phyloP scores from a whole-genome alignment of 2,113 vertebrate species.

The Nesoenas mayeri region DNA sequence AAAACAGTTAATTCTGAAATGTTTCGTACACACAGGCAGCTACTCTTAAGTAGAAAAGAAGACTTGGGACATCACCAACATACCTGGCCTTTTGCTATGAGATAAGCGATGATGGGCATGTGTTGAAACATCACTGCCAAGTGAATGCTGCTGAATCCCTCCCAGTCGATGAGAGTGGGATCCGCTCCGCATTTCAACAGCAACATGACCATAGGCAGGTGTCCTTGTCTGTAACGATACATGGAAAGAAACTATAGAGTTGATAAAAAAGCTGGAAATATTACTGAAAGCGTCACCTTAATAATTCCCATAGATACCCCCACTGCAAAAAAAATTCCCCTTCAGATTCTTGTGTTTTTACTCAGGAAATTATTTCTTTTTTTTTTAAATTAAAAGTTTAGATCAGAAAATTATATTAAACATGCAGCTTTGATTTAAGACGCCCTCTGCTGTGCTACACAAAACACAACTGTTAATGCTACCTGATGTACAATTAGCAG shows the following conservation, averaged over 20 bases:
- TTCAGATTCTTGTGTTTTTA: background rate
- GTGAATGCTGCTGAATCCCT: constrained; percentile 90
- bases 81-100: constrained; percentile 94
- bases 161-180: constrained; percentile 87
- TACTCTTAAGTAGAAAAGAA: background rate
- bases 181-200: constrained; percentile 90
- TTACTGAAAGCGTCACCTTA: background rate
- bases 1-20: background rate
- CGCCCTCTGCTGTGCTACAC: background rate
- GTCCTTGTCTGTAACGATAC: constrained; percentile 83
- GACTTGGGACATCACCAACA: background rate
- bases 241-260: background rate
- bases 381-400: too few species aligned
- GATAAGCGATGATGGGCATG: constrained; percentile 92
- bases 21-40: background rate
- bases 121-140: constrained; percentile 96
- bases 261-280: background rate
- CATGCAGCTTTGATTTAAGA: background rate
- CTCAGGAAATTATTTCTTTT: too few species aligned
- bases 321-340: rapidly evolving
- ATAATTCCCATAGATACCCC: background rate
- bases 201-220: constrained; percentile 91
- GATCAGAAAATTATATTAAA: background rate
- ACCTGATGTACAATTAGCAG: background rate
- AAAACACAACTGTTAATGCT: background rate